Evolutionary conservation across 1,140 invertebrate species (phyloP), one percentile per base, ranked within the genome.

Genomic region (Ostrea denselamellosa): DNA sequence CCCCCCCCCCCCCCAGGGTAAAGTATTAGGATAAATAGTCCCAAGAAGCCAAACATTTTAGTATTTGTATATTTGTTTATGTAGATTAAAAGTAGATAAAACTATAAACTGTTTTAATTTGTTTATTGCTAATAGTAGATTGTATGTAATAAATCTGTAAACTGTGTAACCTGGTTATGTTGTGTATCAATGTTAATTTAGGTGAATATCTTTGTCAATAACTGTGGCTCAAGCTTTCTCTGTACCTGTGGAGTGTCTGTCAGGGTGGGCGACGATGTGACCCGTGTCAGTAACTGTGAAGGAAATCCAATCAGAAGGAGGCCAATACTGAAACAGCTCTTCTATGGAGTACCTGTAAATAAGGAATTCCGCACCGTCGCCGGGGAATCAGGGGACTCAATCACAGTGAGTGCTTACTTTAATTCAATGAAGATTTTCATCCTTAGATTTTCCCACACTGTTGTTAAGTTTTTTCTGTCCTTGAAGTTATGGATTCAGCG

Each of bases 241-340:
- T 94, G 93, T 89, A 93, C 90, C 83, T 94, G 93, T 87, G 93
- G 89, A 19, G 91, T 92, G 0, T 91, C 92, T 8, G 91, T 93
- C 5, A 89, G 85, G 19, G 89, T 91, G 0, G 91, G 87, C 8
- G 92, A 93, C 87, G 92, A 93, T 86, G 93, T 93, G 22, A 90
- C 93, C 9, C 88, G 91, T 44, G 86, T 94, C 17, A 90, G 92
- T 62, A 89, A 89, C 9, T 92, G 92, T 87, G 89, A 85, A 54
- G 71, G 65, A 81, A 51, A 10, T 17, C 68, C 28, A 17, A 22
- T 14, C 14, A 77, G 14, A 9, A 77, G 28, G 28, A 54, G 52
- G 14, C 25, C 34, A 0, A 5, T 28, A 8, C 17, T 34, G 28
- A 77, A 77, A 34, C 68, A 77, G 25, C 68, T 77, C 25, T 77